Evolutionary conservation across 2,113 vertebrate species (phyloP).

Genomic region (Tachysurus vachellii): DNA sequence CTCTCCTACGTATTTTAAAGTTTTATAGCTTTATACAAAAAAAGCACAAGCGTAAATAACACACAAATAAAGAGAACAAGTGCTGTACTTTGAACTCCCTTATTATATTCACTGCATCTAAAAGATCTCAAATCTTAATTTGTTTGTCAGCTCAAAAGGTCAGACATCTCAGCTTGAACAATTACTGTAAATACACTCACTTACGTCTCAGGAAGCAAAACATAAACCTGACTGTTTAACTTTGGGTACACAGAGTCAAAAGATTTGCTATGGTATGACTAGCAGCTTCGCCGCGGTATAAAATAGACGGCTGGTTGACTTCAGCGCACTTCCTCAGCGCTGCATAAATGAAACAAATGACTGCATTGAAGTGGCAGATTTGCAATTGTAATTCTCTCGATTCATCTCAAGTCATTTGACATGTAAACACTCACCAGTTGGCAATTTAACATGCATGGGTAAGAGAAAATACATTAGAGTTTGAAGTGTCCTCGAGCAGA

Average conservation of each 20-base stretch:
- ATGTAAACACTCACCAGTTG: constrained; percentile 34
- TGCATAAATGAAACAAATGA: constrained; percentile 40
- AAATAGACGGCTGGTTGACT: neutral
- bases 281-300: neutral
- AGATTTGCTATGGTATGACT: neutral
- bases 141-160: constrained; percentile 22
- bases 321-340: neutral
- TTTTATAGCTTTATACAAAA: neutral
- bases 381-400: constrained; percentile 41
- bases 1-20: neutral
- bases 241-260: neutral
- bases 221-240: neutral
- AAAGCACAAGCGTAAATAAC: neutral
- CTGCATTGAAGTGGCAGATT: constrained; percentile 30
- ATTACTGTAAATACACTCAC: neutral
- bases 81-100: neutral
- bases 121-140: constrained; percentile 21
- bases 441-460: constrained; percentile 16
- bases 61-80: neutral
- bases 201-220: neutral
- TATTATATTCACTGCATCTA: neutral
- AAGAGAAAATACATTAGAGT: constrained; percentile 18
- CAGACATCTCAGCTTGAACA: constrained; percentile 1
- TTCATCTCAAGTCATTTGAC: constrained; percentile 35
- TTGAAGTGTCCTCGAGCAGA: constrained; percentile 22